Conservation (phyloP, 2,797 vertebrate genomes). For the Enteromius treurensis region DNA sequence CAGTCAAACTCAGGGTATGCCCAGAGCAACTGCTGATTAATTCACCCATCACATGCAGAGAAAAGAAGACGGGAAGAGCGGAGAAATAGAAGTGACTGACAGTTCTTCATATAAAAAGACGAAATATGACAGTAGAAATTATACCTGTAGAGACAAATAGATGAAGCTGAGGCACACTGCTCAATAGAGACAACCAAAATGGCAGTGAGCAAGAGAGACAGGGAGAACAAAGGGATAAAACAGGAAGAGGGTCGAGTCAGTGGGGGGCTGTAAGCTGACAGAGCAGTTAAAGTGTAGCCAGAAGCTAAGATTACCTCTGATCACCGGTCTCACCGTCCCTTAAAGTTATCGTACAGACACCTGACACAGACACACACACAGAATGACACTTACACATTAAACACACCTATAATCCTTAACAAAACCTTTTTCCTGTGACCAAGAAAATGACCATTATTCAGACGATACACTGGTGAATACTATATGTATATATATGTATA, state of each 20-base stretch:
- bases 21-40: conserved; percentile 48
- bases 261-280: conserved; percentile 44
- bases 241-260: conserved; percentile 36
- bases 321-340: conserved; percentile 15
- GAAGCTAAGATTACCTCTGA: conserved; percentile 47
- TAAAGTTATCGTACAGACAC: conserved; percentile 19
- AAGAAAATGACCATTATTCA: too few relatives aligned
- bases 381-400: not conserved
- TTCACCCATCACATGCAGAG: conserved; percentile 26
- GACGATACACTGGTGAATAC: not conserved
- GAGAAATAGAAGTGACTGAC: conserved; percentile 22
- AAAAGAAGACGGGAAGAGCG: conserved; percentile 22
- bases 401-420: not conserved
- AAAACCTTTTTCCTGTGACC: too few relatives aligned
- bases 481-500: not conserved
- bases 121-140: conserved; percentile 34
- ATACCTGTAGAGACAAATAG: conserved; percentile 32
- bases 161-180: conserved; percentile 9
- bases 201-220: not conserved
- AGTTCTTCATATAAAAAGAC: conserved; percentile 33
- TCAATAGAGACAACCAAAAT: conserved; percentile 29
- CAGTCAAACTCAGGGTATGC: conserved; percentile 43
- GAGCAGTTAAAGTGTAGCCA: conserved; percentile 38
- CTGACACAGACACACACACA: conserved; percentile 4
- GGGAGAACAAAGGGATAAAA: conserved; percentile 25